Evolutionary conservation across 2,797 vertebrate genomes (phyloP).

Genomic region (Cheirogaleus major): DNA sequence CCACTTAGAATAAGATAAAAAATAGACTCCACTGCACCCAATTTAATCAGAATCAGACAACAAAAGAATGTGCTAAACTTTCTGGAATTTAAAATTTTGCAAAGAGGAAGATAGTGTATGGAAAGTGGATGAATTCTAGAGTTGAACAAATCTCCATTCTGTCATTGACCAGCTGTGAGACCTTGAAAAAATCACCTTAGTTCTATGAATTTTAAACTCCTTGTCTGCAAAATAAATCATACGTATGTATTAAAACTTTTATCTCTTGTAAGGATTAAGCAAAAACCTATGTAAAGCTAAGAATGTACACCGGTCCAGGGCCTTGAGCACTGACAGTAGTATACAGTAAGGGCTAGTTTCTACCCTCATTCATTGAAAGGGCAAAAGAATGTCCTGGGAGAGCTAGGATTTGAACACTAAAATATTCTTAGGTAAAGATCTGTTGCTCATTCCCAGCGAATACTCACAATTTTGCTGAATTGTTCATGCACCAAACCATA

Average conservation of each 20-base stretch:
- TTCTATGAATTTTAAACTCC: background rate
- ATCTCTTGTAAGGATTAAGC: background rate
- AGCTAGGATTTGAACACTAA: background rate
- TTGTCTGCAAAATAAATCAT: background rate
- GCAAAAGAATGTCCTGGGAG: background rate
- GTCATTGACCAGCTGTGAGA: background rate
- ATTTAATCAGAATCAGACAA: background rate
- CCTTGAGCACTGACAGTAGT: background rate
- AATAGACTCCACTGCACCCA: background rate
- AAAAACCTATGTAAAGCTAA: slow-evolving; percentile 10
- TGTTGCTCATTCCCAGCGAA: background rate
- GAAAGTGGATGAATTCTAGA: background rate
- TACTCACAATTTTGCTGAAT: background rate
- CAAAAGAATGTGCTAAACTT: background rate
- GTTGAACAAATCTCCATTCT: background rate
- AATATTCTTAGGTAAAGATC: background rate
- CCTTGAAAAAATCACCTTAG: background rate
- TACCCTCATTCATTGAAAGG: background rate
- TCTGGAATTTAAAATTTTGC: background rate
- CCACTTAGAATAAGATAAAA: background rate
- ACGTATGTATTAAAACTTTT: background rate
- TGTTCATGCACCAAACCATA: background rate
- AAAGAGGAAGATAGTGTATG: background rate
- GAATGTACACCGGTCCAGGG: background rate
- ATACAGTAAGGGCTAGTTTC: background rate